Evolutionary conservation across 2,113 vertebrate genomes (phyloP).

Genomic region (Phoenicopterus ruber): DNA sequence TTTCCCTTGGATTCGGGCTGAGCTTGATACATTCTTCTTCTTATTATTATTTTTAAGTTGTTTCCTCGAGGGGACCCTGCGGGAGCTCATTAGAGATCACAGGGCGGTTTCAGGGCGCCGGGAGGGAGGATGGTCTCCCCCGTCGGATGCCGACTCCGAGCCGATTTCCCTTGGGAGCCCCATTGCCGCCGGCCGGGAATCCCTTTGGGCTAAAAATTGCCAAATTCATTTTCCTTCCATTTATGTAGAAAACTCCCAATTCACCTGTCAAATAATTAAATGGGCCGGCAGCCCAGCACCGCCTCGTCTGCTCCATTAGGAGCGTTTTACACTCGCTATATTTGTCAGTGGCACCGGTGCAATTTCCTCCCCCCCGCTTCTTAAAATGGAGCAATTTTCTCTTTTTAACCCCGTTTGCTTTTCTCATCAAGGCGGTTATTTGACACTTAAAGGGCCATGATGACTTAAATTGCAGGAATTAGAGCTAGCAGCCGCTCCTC

Average conservation of each 20-base stretch:
- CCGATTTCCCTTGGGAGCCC: background rate
- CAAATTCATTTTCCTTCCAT: conserved; percentile 15
- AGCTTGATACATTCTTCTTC: background rate
- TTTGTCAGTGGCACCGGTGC: background rate
- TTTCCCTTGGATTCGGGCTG: background rate
- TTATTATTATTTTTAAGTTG: background rate
- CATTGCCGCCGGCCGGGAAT: accelerated
- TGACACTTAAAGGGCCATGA: conserved; percentile 58
- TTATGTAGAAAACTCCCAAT: conserved; percentile 20
- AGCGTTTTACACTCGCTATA: background rate
- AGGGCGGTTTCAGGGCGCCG: accelerated
- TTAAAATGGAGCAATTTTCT: conserved; percentile 60
- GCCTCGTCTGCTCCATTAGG: background rate
- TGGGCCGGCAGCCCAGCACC: background rate
- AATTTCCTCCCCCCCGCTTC: background rate
- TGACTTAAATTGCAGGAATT: conserved; percentile 62
- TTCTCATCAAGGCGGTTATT: conserved; percentile 50
- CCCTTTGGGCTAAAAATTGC: background rate
- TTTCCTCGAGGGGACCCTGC: background rate
- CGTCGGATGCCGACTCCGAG: accelerated
- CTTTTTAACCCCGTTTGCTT: conserved; percentile 70
- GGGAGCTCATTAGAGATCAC: conserved; percentile 26
- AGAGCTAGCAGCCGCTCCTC: background rate
- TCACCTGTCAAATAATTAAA: background rate
- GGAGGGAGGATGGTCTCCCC: background rate